phyloP scores from a whole-genome alignment of 2,797 vertebrate genomes.

The Gambusia yucatana region DNA sequence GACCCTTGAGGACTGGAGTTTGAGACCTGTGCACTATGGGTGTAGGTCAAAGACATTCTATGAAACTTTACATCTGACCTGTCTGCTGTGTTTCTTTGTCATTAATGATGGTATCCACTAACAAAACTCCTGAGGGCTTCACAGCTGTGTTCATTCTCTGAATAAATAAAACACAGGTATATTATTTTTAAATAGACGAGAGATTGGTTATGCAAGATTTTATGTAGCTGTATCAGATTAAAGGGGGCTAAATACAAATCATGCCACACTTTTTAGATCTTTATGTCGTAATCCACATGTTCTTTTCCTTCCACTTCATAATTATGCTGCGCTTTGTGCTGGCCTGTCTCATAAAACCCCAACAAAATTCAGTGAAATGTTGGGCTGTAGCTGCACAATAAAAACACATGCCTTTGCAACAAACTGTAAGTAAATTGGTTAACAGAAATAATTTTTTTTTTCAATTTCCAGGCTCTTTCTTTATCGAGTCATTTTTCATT shows the following conservation, averaged over 20 bases:
- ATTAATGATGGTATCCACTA: neutral
- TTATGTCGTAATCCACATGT: neutral
- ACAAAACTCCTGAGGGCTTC: neutral
- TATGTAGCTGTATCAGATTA: neutral
- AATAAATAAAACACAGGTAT: neutral
- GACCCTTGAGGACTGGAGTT: too few species aligned
- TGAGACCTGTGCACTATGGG: neutral
- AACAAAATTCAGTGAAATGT: neutral
- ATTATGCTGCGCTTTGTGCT: neutral
- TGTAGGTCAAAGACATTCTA: neutral
- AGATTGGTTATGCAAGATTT: neutral
- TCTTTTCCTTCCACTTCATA: neutral
- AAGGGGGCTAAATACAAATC: neutral
- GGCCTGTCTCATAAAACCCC: neutral
- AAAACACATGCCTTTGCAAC: neutral
- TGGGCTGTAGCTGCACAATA: neutral
- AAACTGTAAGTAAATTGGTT: neutral
- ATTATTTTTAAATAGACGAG: neutral
- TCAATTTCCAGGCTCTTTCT: conserved; percentile 19
- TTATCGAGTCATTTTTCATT: conserved; percentile 44
- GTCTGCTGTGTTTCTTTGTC: neutral
- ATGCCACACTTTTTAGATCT: neutral
- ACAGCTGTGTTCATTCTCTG: too few species aligned
- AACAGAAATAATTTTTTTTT: neutral
- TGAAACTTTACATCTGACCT: neutral